Percentiles rank a stretch among this genome's conserved stretches.
Conservation (phyloP, 1,140 invertebrate species). For the Eriosoma lanigerum region DNA sequence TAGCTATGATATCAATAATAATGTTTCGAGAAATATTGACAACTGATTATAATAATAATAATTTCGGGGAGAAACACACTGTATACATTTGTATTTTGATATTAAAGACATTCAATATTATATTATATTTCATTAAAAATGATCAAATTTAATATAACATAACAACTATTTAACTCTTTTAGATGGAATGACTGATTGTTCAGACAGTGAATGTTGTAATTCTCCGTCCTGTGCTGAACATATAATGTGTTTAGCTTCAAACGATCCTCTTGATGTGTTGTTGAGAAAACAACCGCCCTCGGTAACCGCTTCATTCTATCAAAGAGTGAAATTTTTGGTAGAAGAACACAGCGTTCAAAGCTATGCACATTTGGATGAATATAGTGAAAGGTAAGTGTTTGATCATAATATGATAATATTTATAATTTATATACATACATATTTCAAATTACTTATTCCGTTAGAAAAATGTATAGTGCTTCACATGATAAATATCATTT, state of each 20-base stretch:
- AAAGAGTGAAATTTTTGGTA: constrained; percentile 96
- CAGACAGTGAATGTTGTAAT: constrained; percentile 93
- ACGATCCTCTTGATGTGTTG: constrained; percentile 92
- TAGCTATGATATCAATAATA: too few species aligned
- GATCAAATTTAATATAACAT: too few species aligned
- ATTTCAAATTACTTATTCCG: neutral
- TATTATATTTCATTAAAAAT: too few species aligned
- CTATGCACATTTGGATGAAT: constrained; percentile 95
- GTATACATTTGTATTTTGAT: too few species aligned
- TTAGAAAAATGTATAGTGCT: neutral
- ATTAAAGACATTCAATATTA: too few species aligned
- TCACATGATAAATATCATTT: neutral
- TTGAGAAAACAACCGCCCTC: constrained; percentile 92
- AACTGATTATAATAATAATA: too few species aligned
- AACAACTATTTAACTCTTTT: constrained; percentile 50
- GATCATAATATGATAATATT: constrained; percentile 37
- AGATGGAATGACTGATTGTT: constrained; percentile 98
- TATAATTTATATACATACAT: constrained; percentile 47
- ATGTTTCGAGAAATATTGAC: too few species aligned
- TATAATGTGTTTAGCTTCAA: constrained; percentile 91
- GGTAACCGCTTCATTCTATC: constrained; percentile 95
- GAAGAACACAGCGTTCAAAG: constrained; percentile 98
- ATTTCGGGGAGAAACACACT: too few species aligned
- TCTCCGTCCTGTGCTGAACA: constrained; percentile 80
- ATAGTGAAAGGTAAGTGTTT: constrained; percentile 91